Percentiles rank a stretch among this genome's conserved stretches.
These are phyloP conservation scores for Ariopsis seemanni DNA, from an alignment of 2,113 vertebrate species.

Conservation along the genomic window DNA sequence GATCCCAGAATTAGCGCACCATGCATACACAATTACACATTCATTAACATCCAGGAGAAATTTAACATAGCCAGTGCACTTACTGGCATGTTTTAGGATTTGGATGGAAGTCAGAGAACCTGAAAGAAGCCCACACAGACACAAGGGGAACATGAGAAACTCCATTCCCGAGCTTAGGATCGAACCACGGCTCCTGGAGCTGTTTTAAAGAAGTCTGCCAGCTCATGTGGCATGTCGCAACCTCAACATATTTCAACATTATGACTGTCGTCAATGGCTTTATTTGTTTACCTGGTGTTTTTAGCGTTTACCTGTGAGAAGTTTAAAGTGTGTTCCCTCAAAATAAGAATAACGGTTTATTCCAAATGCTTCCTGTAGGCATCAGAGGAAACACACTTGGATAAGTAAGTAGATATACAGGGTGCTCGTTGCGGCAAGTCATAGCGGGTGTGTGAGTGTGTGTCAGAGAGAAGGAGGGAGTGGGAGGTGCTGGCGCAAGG, in stretches of 20 bases:
- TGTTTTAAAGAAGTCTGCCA: not conserved
- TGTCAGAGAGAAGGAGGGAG: not conserved
- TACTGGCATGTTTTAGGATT: not conserved
- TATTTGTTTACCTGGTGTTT: not conserved
- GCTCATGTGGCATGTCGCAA: not conserved
- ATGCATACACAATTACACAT: not conserved
- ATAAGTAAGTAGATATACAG: not conserved
- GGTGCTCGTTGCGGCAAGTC: conserved; percentile 43
- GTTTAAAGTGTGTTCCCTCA: not conserved
- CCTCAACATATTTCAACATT: not conserved
- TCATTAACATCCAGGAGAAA: not conserved
- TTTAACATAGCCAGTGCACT: not conserved
- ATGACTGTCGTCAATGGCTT: not conserved
- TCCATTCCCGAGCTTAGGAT: not conserved
- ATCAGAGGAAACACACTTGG: not conserved
- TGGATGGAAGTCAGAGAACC: not conserved
- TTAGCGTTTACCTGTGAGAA: not conserved
- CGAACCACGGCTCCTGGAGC: not conserved
- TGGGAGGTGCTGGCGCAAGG: conserved; percentile 32
- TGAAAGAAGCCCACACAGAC: not conserved
- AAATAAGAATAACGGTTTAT: conserved; percentile 29
- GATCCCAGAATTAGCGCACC: not conserved
- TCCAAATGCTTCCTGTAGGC: not conserved
- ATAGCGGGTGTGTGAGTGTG: conserved; percentile 35
- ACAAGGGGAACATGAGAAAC: not conserved